These are phyloP conservation scores for Volucella inanis DNA, from an alignment of 2,888 invertebrate genomes.

Conservation along the genomic window DNA sequence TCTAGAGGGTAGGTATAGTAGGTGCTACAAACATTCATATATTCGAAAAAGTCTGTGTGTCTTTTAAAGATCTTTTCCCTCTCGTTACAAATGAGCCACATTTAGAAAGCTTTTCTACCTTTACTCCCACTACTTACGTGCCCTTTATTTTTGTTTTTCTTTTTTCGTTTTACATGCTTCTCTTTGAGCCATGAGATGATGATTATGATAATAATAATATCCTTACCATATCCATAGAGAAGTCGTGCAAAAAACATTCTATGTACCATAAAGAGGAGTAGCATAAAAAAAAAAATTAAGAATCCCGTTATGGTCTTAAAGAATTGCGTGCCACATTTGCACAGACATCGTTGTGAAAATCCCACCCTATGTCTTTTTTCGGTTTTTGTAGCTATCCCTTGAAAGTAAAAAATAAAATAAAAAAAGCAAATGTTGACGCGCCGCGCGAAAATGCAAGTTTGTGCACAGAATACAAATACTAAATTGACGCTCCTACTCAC, in stretches of 20 bases:
- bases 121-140: background rate
- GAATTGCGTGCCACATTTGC: constrained; percentile 64
- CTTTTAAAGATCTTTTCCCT: constrained; percentile 39
- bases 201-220: constrained; percentile 67
- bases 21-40: background rate
- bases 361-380: constrained; percentile 8
- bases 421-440: constrained; percentile 45
- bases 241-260: background rate
- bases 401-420: background rate
- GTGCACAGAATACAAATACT: constrained; percentile 54
- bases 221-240: constrained; percentile 9
- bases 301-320: constrained; percentile 1
- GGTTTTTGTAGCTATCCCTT: constrained; percentile 30
- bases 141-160: background rate
- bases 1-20: background rate
- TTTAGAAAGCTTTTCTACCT: constrained; percentile 45
- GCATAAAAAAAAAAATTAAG: constrained; percentile 2
- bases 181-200: constrained; percentile 53
- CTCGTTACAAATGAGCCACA: constrained; percentile 66
- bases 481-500: constrained; percentile 41
- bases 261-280: background rate
- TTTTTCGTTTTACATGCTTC: background rate
- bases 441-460: constrained; percentile 71
- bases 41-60: background rate
- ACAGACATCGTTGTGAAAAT: constrained; percentile 37